Conservation (phyloP, 2,113 vertebrate genomes). For the Odontophorus gujanensis region DNA sequence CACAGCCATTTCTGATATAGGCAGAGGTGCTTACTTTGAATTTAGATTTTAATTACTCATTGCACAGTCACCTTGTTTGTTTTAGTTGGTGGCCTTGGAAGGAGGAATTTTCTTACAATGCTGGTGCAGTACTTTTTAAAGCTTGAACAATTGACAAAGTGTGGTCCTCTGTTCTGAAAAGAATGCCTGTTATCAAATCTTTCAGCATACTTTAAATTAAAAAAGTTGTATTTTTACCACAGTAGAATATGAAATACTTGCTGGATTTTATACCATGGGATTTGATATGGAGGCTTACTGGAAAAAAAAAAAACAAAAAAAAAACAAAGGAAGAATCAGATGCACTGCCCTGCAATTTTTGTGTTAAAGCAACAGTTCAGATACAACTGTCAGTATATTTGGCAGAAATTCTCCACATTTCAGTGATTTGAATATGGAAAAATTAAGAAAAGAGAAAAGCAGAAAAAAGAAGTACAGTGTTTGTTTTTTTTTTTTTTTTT, state of each 20-base stretch:
- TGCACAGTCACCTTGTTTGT: not conserved
- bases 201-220: not conserved
- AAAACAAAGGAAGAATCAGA: not conserved
- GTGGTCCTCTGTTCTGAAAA: not conserved
- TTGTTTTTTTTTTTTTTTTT: not conserved
- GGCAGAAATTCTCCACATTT: not conserved
- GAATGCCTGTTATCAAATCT: not conserved
- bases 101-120: constrained; percentile 9
- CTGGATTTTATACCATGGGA: not conserved
- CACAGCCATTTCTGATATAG: constrained; percentile 37
- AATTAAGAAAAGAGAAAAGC: not conserved
- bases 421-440: not conserved
- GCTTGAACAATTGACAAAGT: not conserved
- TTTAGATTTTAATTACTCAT: constrained; percentile 48
- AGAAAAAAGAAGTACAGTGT: not conserved
- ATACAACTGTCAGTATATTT: not conserved
- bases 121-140: not conserved
- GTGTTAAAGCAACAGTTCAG: not conserved
- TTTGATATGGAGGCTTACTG: not conserved
- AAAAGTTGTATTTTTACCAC: not conserved
- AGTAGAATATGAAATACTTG: not conserved
- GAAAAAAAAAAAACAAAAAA: not conserved
- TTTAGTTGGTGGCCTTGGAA: constrained; percentile 36
- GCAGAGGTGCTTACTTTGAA: not conserved
- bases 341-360: not conserved